Evolutionary conservation across 2,113 vertebrate genomes (phyloP).

Genomic region (Oostethus manadensis): DNA sequence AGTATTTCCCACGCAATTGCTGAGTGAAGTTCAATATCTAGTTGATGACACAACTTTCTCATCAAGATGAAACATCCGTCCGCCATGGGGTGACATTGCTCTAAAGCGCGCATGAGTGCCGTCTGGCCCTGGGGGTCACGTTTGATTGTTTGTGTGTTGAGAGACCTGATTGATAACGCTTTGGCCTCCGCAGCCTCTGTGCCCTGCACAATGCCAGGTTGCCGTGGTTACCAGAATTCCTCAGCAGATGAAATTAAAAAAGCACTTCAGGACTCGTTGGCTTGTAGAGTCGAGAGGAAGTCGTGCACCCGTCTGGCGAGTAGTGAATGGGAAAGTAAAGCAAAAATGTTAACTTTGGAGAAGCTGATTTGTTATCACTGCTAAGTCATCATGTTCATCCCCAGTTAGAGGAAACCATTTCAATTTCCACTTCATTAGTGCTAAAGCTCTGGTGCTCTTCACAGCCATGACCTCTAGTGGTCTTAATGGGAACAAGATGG

Average conservation of each 20-base stretch:
- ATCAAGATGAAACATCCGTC: not conserved
- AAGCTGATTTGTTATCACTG: conserved; percentile 6
- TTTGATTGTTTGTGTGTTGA: conserved; percentile 1
- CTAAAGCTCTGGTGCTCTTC: conserved; percentile 31
- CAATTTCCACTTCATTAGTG: conserved; percentile 32
- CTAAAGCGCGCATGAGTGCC: not conserved
- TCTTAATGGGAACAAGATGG: conserved; percentile 5
- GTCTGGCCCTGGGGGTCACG: not conserved
- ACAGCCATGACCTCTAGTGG: conserved; percentile 61
- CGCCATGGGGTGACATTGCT: not conserved
- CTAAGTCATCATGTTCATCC: conserved; percentile 33
- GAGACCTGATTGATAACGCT: conserved; percentile 53
- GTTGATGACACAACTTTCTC: too few relatives aligned
- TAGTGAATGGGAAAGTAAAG: not conserved
- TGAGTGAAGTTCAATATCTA: too few relatives aligned
- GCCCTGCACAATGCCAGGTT: conserved; percentile 49
- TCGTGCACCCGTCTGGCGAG: conserved; percentile 10
- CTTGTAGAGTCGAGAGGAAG: conserved; percentile 11
- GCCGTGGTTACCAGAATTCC: conserved; percentile 60
- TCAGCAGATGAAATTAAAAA: conserved; percentile 17
- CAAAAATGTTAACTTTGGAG: conserved; percentile 10
- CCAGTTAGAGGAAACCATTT: conserved; percentile 41
- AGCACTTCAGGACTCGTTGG: conserved; percentile 4
- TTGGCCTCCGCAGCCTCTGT: conserved; percentile 38
- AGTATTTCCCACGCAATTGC: too few relatives aligned